A percentile compares a stretch with the other conserved stretches of the same genome.
Conservation (phyloP, 2,113 vertebrate species). For the Cryptomyrus ogoouensis region DNA sequence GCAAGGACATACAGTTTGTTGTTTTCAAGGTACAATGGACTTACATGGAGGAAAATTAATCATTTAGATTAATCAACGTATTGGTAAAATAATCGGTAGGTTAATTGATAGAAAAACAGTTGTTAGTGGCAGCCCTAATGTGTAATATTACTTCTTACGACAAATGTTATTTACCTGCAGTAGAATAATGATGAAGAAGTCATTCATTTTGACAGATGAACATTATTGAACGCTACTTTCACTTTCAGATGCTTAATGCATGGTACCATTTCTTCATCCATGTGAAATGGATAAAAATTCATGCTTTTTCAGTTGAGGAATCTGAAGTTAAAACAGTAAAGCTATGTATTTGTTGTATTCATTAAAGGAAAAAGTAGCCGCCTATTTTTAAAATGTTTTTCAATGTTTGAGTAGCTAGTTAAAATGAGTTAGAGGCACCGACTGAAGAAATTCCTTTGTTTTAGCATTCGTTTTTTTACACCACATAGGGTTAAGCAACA, state of each 20-base stretch:
- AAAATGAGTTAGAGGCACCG: too few species aligned
- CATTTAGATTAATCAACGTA: background rate
- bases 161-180: background rate
- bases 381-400: too few species aligned
- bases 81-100: background rate
- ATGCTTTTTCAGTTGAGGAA: too few species aligned
- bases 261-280: background rate
- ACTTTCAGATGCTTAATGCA: background rate
- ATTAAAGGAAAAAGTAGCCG: too few species aligned
- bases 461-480: background rate
- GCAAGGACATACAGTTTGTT: background rate
- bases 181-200: background rate
- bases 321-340: too few species aligned
- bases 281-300: too few species aligned
- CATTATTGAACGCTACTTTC: background rate
- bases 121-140: background rate
- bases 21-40: background rate
- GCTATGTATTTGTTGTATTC: too few species aligned
- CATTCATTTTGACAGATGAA: background rate
- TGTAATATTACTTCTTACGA: background rate
- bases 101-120: background rate
- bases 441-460: background rate
- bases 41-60: background rate
- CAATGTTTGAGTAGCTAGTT: too few species aligned
- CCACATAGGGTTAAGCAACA: background rate